Evolutionary conservation across 1,140 invertebrate species (phyloP).

Genomic region (Lasioglossum baleicum): DNA sequence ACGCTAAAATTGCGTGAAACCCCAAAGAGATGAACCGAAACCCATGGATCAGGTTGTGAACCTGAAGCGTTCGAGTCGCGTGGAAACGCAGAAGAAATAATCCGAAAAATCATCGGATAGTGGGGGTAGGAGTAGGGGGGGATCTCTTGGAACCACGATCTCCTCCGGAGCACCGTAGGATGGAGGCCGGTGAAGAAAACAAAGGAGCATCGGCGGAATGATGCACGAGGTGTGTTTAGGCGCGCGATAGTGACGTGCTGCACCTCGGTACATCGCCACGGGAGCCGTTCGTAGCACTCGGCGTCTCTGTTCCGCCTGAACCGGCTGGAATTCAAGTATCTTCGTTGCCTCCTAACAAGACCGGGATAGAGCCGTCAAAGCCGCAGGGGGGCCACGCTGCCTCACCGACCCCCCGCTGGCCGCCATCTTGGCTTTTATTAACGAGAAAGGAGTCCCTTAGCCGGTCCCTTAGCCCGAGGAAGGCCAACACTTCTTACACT

Average conservation of each 20-base stretch:
- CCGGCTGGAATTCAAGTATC: slow-evolving; percentile 43
- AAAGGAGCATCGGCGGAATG: slow-evolving; percentile 72
- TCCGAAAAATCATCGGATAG: background rate
- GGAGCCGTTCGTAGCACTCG: slow-evolving; percentile 70
- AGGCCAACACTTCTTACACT: slow-evolving; percentile 39
- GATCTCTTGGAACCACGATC: background rate
- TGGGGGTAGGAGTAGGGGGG: background rate
- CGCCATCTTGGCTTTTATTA: slow-evolving; percentile 80
- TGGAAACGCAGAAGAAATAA: too few relatives aligned
- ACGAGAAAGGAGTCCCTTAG: slow-evolving; percentile 72
- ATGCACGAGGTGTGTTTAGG: slow-evolving; percentile 80
- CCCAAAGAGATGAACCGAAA: too few relatives aligned
- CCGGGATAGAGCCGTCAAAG: slow-evolving; percentile 80
- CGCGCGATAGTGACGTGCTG: slow-evolving; percentile 77
- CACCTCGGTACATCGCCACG: slow-evolving; percentile 72
- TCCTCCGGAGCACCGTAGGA: slow-evolving; percentile 4
- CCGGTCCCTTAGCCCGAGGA: slow-evolving; percentile 30
- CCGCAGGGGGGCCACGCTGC: slow-evolving; percentile 76
- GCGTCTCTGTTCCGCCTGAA: slow-evolving; percentile 41
- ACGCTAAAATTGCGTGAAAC: too few relatives aligned
- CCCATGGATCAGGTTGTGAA: too few relatives aligned
- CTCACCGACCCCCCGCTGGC: slow-evolving; percentile 76
- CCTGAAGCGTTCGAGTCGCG: too few relatives aligned
- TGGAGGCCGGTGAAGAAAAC: slow-evolving; percentile 66
- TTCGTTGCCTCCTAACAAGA: slow-evolving; percentile 69